A percentile compares a stretch with the other conserved stretches of the same genome.
These are phyloP conservation scores for Prorops nasuta DNA, from an alignment of 1,140 invertebrate genomes.

Conservation along the genomic window DNA sequence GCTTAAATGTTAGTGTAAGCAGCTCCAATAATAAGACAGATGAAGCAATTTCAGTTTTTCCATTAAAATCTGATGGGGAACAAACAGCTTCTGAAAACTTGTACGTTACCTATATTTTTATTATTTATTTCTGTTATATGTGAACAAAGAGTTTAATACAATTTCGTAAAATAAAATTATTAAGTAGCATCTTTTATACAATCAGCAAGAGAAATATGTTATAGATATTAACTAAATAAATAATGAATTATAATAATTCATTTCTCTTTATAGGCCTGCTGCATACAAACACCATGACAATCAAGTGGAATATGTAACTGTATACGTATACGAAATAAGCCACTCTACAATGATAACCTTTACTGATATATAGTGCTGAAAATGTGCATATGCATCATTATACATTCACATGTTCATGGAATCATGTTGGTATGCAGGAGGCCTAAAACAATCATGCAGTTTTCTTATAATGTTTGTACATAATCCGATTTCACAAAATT, in stretches of 20 bases:
- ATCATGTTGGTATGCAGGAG: too few species aligned
- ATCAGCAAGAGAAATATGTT: not conserved
- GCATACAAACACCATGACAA: too few species aligned
- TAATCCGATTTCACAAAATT: too few species aligned
- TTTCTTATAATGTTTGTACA: too few species aligned
- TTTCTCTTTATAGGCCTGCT: not conserved
- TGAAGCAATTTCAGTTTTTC: constrained; percentile 22
- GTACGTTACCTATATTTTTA: not conserved
- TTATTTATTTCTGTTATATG: not conserved
- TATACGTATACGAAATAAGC: too few species aligned
- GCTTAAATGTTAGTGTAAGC: constrained; percentile 64
- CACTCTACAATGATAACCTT: too few species aligned
- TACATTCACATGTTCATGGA: too few species aligned
- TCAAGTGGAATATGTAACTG: too few species aligned
- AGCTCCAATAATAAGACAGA: constrained; percentile 28
- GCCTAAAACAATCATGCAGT: too few species aligned
- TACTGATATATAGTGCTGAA: too few species aligned
- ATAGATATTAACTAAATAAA: too few species aligned
- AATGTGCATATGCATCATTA: too few species aligned
- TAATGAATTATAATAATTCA: not conserved
- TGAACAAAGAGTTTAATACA: constrained; percentile 2
- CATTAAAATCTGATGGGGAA: constrained; percentile 6
- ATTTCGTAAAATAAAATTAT: constrained; percentile 23
- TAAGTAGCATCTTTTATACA: constrained; percentile 11
- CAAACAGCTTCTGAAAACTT: constrained; percentile 10